Evolutionary conservation across 2,888 invertebrate genomes (phyloP), one percentile per base, ranked within the genome.

Genomic region (Limnephilus lunatus): DNA sequence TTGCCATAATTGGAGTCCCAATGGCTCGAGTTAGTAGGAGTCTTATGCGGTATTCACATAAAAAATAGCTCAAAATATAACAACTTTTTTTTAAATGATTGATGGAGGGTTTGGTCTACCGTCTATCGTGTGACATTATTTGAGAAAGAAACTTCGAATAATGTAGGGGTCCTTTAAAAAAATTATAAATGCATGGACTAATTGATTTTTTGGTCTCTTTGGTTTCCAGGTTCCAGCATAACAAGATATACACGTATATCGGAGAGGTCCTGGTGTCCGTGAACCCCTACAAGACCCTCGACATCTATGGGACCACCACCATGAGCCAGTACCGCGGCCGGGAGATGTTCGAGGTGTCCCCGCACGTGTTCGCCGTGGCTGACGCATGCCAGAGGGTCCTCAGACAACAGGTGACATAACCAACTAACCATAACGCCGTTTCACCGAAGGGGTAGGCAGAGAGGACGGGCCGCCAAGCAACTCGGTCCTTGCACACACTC

Each of bases 181-280:
- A 68, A 25, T 68, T 25, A 5, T 39, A 39, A 39, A 39, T 39
- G 7, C 44, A 12, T n/a, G 9, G 25, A 68, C 68, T 25, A 82
- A 82, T 31, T 32, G 14, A 31, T 31, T 12, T 30, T 82, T 82
- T 83, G n/a, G n/a, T 89, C 53, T 85, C 39, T 32, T 90, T 87
- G 48, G 44, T 94, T 96, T 96, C n/a, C 96, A 99, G 99, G 95
- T 99, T 98, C 95, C 98, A 98, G 95, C 97, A 97, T 95, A 98
- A 98, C 94, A 98, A 97, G 95, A 99, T 99, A 95, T 99, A 99
- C 97, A 99, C 99, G 12, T 99, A 99, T 96, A 99, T 99, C 94
- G 99, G 99, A 83, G 99, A 99, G 96, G 99, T 99, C 94, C 98
- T 98, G 95, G 99, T 99, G 82, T 99, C 99, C 0, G 98, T 99